phyloP scores from a whole-genome alignment of 1,140 invertebrate genomes.

The Zaprionus inermis region DNA sequence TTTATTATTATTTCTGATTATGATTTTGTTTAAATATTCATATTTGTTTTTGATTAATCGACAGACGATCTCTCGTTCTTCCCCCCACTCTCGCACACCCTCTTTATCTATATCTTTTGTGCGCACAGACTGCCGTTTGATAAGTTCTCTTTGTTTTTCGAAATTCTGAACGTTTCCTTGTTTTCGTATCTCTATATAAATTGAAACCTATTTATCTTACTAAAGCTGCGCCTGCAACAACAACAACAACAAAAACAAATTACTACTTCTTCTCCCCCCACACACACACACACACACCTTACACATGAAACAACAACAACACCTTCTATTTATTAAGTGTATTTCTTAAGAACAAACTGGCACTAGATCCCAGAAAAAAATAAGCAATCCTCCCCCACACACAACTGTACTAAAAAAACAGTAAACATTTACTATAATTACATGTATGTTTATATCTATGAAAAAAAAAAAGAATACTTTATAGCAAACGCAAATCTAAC shows the following conservation, averaged over 20 bases:
- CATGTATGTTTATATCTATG: conserved; percentile 25
- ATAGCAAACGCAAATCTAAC: background rate
- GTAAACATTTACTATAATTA: conserved; percentile 10
- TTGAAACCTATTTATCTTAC: conserved; percentile 40
- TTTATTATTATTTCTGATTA: conserved; percentile 52
- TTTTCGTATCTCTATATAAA: conserved; percentile 35
- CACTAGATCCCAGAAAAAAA: conserved; percentile 31
- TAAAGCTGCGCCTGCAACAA: conserved; percentile 62
- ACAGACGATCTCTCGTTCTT: conserved; percentile 19
- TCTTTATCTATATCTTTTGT: background rate
- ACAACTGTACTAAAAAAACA: conserved; percentile 37
- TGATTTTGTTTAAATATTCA: conserved; percentile 41
- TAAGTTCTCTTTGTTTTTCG: conserved; percentile 18
- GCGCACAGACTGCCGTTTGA: conserved; percentile 21
- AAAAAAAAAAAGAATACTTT: background rate
- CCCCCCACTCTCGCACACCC: conserved; percentile 3
- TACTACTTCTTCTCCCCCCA: conserved; percentile 32
- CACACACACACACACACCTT: conserved; percentile 34
- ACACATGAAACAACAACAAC: conserved; percentile 37
- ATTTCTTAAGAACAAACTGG: conserved; percentile 34
- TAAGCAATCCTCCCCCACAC: conserved; percentile 8
- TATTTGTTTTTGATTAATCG: conserved; percentile 23
- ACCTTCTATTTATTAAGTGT: conserved; percentile 19
- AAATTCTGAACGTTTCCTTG: conserved; percentile 39
- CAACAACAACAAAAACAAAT: conserved; percentile 56